Evolutionary conservation across 2,113 vertebrate genomes (phyloP).

Genomic region (Leiothrix lutea): DNA sequence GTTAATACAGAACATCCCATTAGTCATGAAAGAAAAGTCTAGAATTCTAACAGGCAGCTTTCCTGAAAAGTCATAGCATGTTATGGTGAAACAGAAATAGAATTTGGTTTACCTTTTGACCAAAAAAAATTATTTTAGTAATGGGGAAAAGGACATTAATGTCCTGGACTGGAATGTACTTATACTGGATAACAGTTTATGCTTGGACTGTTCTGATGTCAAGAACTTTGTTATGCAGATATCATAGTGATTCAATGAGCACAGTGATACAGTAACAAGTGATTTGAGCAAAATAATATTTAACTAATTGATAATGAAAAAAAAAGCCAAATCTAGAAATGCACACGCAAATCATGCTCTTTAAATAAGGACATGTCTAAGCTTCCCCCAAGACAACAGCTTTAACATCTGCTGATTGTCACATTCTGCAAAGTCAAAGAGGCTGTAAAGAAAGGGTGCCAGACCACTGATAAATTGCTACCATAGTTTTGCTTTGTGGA

Average conservation of each 20-base stretch:
- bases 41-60: neutral
- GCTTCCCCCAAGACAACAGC: neutral
- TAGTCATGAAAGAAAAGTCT: neutral
- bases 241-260: neutral
- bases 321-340: neutral
- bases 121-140: neutral
- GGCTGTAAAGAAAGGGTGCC: neutral
- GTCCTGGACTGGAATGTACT: neutral
- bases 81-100: neutral
- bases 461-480: neutral
- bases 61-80: neutral
- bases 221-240: neutral
- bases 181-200: neutral
- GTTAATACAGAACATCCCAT: neutral
- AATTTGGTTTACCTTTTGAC: neutral
- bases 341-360: rapidly evolving
- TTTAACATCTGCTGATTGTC: neutral
- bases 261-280: neutral
- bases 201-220: neutral
- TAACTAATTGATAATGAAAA: neutral
- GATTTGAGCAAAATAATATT: neutral
- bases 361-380: neutral
- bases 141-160: neutral
- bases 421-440: neutral
- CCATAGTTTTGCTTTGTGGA: neutral